phyloP scores from a whole-genome alignment of 2,113 vertebrate genomes.

The Phrynosoma platyrhinos region DNA sequence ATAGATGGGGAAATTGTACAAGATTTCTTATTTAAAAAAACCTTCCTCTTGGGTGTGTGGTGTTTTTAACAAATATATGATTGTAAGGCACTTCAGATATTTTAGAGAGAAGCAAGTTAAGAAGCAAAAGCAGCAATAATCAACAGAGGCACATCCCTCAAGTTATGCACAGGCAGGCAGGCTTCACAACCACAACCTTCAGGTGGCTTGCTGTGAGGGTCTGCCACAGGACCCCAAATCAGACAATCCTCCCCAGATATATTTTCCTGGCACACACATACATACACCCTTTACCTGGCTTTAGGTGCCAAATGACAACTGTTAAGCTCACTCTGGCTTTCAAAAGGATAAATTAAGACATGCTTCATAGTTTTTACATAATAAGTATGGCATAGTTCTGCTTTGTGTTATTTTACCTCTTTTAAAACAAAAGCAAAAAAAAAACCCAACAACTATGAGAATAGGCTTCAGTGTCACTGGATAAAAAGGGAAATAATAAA shows the following conservation, averaged over 20 bases:
- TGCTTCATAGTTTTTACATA: background rate
- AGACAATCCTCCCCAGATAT: background rate
- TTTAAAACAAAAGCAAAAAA: background rate
- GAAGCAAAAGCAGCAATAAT: no score
- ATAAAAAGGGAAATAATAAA: background rate
- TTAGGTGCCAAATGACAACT: background rate
- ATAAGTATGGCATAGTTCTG: background rate
- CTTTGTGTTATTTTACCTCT: background rate
- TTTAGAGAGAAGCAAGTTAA: background rate
- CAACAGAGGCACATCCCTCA: background rate
- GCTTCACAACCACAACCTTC: no score
- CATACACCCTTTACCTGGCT: background rate
- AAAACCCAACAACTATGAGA: background rate
- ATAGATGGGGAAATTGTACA: no score
- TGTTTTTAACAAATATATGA: background rate
- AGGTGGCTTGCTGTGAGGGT: background rate
- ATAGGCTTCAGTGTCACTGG: background rate
- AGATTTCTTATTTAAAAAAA: background rate
- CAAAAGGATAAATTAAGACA: background rate
- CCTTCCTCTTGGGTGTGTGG: background rate
- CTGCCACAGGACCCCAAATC: background rate
- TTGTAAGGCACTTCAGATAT: no score
- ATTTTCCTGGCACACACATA: background rate
- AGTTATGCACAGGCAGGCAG: no score
- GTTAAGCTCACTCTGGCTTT: background rate